These are phyloP conservation scores for Sebastes oblongus DNA, from an alignment of 2,797 vertebrate genomes.

Conservation along the genomic window DNA sequence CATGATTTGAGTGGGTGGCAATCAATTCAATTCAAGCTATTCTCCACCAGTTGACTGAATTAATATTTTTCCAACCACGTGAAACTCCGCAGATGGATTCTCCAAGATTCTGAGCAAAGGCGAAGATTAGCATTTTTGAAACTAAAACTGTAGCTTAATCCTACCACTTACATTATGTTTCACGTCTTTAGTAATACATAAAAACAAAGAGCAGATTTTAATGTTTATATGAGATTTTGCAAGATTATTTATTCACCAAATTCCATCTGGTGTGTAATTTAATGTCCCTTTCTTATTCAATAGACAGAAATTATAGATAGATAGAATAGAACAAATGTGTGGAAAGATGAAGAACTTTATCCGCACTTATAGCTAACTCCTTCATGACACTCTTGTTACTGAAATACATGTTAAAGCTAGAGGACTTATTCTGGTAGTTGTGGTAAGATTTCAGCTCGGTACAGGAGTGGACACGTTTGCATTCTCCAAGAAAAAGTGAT, in stretches of 20 bases:
- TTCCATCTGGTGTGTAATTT: constrained; percentile 26
- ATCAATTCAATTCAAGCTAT: constrained; percentile 20
- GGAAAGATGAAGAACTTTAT: not conserved
- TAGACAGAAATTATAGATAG: not conserved
- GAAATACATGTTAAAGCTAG: constrained; percentile 9
- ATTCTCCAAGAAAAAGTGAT: not conserved
- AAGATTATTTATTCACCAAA: constrained; percentile 26
- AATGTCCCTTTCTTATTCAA: constrained; percentile 3
- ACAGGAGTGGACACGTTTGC: not conserved
- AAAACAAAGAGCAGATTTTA: not conserved
- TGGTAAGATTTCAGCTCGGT: not conserved
- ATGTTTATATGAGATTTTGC: not conserved
- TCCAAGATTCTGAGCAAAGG: constrained; percentile 7
- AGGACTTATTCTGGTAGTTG: not conserved
- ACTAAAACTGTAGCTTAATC: not conserved
- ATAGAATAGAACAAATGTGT: not conserved
- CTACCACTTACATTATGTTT: not conserved
- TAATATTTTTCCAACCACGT: constrained; percentile 18
- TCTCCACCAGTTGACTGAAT: constrained; percentile 13
- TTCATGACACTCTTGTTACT: not conserved
- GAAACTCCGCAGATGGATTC: not conserved
- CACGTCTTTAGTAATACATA: not conserved
- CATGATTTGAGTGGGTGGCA: constrained; percentile 34
- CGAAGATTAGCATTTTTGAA: constrained; percentile 1
- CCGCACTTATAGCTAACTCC: constrained; percentile 8